phyloP scores from a whole-genome alignment of 1,140 invertebrate genomes.

The Oryctes rhinoceros region DNA sequence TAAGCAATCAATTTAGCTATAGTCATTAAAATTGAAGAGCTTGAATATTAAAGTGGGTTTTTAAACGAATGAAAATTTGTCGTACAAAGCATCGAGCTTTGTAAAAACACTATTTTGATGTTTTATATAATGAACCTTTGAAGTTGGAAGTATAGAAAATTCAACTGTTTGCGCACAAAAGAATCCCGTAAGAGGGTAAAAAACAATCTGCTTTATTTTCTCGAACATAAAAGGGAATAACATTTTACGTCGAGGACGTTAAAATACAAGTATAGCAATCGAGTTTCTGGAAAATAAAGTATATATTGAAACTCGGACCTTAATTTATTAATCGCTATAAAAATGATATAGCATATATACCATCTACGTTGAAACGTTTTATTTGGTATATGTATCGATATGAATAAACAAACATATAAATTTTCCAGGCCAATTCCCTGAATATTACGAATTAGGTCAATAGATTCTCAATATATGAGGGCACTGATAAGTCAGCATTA shows the following conservation, averaged over 20 bases:
- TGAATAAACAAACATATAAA: conserved; percentile 37
- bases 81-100: conserved; percentile 9
- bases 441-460: conserved; percentile 14
- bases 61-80: conserved; percentile 3
- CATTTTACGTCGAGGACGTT: neutral
- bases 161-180: conserved; percentile 1
- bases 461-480: conserved; percentile 5
- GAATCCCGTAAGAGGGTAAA: neutral
- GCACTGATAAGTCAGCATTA: conserved; percentile 7
- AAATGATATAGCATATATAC: too few relatives aligned
- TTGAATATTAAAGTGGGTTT: conserved; percentile 6
- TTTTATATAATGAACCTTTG: conserved; percentile 21
- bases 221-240: neutral
- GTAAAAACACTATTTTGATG: conserved; percentile 23
- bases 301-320: too few relatives aligned
- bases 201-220: conserved; percentile 18
- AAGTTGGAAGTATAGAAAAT: conserved; percentile 8
- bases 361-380: too few relatives aligned
- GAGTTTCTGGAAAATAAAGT: neutral
- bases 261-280: neutral
- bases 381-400: neutral
- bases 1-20: conserved; percentile 27
- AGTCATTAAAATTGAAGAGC: conserved; percentile 16
- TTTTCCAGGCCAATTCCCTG: neutral
- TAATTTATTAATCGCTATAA: too few relatives aligned